phyloP scores from a whole-genome alignment of 2,888 invertebrate genomes.

The Marasmarcha lunaedactyla region DNA sequence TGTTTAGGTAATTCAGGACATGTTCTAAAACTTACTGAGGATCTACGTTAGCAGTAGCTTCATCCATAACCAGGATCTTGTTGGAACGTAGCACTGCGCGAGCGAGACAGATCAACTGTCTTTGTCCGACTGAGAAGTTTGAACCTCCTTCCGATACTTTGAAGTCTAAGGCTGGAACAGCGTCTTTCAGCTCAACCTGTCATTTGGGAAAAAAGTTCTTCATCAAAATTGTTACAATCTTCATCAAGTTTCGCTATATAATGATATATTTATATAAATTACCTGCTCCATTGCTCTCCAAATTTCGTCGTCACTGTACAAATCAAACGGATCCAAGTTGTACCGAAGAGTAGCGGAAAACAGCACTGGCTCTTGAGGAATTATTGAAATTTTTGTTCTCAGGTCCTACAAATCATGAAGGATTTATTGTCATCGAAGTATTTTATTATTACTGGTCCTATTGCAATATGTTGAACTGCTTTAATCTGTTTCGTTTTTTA shows the following conservation, averaged over 20 bases:
- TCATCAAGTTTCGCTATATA: not conserved
- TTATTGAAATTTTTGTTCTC: conserved; percentile 77
- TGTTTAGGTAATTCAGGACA: too few relatives aligned
- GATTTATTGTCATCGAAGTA: conserved; percentile 16
- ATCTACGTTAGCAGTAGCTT: conserved; percentile 94
- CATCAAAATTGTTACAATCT: conserved; percentile 18
- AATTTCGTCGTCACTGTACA: conserved; percentile 72
- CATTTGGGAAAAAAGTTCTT: too few relatives aligned
- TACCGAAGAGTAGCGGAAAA: conserved; percentile 77
- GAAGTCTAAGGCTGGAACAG: conserved; percentile 74
- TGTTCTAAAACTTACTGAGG: not conserved
- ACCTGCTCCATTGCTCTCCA: conserved; percentile 78
- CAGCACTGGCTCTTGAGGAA: conserved; percentile 76
- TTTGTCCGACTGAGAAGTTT: conserved; percentile 91
- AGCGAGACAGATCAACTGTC: conserved; percentile 90
- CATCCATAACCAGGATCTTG: conserved; percentile 88
- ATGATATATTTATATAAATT: conserved; percentile 13
- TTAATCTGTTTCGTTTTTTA: too few relatives aligned
- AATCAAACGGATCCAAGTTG: conserved; percentile 79
- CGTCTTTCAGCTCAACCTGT: conserved; percentile 80
- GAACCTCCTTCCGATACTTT: conserved; percentile 80
- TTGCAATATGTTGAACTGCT: too few relatives aligned
- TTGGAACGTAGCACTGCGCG: conserved; percentile 88
- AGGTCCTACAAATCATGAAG: conserved; percentile 57
- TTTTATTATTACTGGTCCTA: conserved; percentile 9